Conservation (phyloP, 2,888 invertebrate species). For the Aporophyla lueneburgensis region DNA sequence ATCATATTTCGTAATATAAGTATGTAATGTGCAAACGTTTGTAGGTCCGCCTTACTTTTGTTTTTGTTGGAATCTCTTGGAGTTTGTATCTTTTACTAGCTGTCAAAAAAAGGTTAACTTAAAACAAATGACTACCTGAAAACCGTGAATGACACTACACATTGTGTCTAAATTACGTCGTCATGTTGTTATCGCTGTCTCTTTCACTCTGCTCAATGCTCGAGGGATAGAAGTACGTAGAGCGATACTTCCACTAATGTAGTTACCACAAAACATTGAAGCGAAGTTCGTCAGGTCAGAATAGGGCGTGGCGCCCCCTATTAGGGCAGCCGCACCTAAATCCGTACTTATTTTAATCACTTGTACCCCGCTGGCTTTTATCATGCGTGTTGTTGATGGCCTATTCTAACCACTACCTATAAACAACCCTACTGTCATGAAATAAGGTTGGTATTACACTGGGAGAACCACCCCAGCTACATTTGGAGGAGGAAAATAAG, state of each 20-base stretch:
- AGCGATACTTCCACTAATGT: conserved; percentile 64
- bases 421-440: conserved; percentile 66
- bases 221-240: conserved; percentile 36
- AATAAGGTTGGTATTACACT: conserved; percentile 67
- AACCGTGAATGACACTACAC: conserved; percentile 38
- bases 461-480: conserved; percentile 55
- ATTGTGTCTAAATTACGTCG: conserved; percentile 51
- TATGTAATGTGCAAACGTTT: too few species aligned
- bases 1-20: too few species aligned
- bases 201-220: conserved; percentile 36
- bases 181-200: conserved; percentile 53
- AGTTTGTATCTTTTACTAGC: neutral
- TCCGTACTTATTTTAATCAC: conserved; percentile 89
- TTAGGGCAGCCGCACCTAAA: conserved; percentile 85
- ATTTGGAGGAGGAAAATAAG: conserved; percentile 72
- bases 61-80: neutral
- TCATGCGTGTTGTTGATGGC: conserved; percentile 84
- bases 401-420: conserved; percentile 62
- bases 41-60: too few species aligned
- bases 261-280: conserved; percentile 66
- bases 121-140: conserved; percentile 46
- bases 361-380: conserved; percentile 84
- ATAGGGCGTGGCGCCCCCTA: conserved; percentile 76
- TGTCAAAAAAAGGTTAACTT: conserved; percentile 21
- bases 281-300: conserved; percentile 70